phyloP scores from a whole-genome alignment of 2,888 invertebrate species.

The Baccha elongata region DNA sequence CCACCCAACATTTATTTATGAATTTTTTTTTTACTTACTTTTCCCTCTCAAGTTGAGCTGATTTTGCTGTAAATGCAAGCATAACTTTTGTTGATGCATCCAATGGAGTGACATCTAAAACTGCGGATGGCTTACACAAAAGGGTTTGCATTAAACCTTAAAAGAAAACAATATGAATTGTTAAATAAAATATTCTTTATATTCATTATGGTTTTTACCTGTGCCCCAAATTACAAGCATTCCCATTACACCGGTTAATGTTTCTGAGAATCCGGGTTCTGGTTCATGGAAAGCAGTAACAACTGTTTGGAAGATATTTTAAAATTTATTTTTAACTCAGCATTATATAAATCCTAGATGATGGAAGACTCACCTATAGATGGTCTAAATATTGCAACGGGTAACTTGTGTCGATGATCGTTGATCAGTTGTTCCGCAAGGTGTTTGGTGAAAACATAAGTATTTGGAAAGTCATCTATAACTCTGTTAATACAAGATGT shows the following conservation, averaged over 20 bases:
- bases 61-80: constrained; percentile 74
- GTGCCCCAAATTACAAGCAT: constrained; percentile 76
- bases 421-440: constrained; percentile 91
- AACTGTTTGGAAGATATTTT: constrained; percentile 62
- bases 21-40: not conserved
- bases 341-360: too few species aligned
- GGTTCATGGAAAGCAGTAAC: constrained; percentile 76
- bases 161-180: not conserved
- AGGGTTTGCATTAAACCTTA: constrained; percentile 22
- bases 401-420: constrained; percentile 87
- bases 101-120: constrained; percentile 77
- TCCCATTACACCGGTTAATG: constrained; percentile 77
- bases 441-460: constrained; percentile 95
- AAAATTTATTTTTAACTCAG: not conserved
- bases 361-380: constrained; percentile 87
- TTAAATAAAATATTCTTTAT: not conserved
- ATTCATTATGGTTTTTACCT: constrained; percentile 56
- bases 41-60: not conserved
- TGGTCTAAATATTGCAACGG: constrained; percentile 91
- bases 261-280: constrained; percentile 76
- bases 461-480: constrained; percentile 86
- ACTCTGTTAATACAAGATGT: constrained; percentile 73
- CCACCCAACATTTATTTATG: not conserved
- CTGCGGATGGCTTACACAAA: not conserved
- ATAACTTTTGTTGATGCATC: constrained; percentile 76